Conservation (phyloP, 30 jellyfish, hydroid and myxozoan genomes). For the Cassiopea xamachana region DNA sequence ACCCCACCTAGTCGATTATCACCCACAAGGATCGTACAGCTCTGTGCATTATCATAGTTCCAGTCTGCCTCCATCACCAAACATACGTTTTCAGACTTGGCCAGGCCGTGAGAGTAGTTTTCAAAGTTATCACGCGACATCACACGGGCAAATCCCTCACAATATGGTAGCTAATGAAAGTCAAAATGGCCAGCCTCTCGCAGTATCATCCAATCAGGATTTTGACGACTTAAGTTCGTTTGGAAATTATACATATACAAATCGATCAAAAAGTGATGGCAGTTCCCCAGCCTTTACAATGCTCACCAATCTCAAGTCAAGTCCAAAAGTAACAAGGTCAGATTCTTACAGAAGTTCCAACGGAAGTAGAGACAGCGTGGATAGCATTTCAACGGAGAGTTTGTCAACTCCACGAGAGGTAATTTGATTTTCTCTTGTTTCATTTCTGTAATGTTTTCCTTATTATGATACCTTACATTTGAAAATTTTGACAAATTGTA, state of each 20-base stretch:
- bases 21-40: constrained; percentile 70
- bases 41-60: constrained; percentile 68
- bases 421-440: not conserved
- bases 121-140: constrained; percentile 72
- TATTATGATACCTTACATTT: not conserved
- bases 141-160: constrained; percentile 86
- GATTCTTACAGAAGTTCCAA: constrained; percentile 87
- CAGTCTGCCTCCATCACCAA: constrained; percentile 80
- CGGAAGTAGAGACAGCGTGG: constrained; percentile 90
- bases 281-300: constrained; percentile 72
- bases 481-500: not conserved
- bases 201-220: constrained; percentile 60
- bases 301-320: constrained; percentile 58
- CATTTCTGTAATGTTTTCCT: not conserved
- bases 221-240: constrained; percentile 68
- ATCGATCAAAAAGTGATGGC: constrained; percentile 63
- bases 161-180: constrained; percentile 71
- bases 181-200: constrained; percentile 59
- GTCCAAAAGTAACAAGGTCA: constrained; percentile 76
- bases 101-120: constrained; percentile 69
- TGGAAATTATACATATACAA: constrained; percentile 61
- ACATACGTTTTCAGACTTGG: constrained; percentile 72
- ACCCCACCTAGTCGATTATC: constrained; percentile 74
- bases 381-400: constrained; percentile 85
- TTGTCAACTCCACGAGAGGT: constrained; percentile 84